phyloP scores from a whole-genome alignment of 2,888 invertebrate genomes.

The Sialis lutaria region DNA sequence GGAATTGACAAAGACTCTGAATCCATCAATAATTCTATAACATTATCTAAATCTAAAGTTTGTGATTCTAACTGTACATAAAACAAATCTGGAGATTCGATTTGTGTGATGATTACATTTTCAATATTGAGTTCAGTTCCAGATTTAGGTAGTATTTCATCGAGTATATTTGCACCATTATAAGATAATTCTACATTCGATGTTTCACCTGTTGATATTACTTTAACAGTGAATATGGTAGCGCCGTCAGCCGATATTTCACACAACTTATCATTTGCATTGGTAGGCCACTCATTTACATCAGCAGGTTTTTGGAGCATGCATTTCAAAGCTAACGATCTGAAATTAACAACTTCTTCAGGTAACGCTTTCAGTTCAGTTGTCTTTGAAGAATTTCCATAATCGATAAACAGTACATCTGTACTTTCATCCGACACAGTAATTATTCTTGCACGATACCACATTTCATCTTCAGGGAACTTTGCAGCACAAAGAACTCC shows the following conservation, averaged over 20 bases:
- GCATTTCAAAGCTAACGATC: slow-evolving; percentile 45
- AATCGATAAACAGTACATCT: slow-evolving; percentile 49
- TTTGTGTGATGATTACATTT: too few species aligned
- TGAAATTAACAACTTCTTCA: slow-evolving; percentile 34
- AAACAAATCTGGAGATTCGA: too few species aligned
- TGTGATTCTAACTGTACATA: too few species aligned
- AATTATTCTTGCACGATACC: slow-evolving; percentile 47
- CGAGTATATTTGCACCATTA: slow-evolving; percentile 43
- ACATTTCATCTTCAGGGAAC: slow-evolving; percentile 44
- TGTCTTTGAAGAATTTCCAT: slow-evolving; percentile 46
- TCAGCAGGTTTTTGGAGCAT: slow-evolving; percentile 31
- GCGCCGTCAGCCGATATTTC: slow-evolving; percentile 51
- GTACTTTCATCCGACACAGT: slow-evolving; percentile 35
- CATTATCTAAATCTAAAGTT: too few species aligned
- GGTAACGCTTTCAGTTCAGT: slow-evolving; percentile 41
- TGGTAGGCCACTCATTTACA: slow-evolving; percentile 39
- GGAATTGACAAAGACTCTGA: too few species aligned
- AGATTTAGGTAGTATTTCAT: slow-evolving; percentile 26
- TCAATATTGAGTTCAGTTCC: not conserved
- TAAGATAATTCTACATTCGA: slow-evolving; percentile 41
- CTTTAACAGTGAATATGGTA: slow-evolving; percentile 48
- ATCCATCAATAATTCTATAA: too few species aligned
- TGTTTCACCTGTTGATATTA: slow-evolving; percentile 47
- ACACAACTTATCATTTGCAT: slow-evolving; percentile 44
- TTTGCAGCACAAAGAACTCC: slow-evolving; percentile 46